Evolutionary conservation across 2,113 vertebrate genomes (phyloP).

Genomic region (Centropus bengalensis): DNA sequence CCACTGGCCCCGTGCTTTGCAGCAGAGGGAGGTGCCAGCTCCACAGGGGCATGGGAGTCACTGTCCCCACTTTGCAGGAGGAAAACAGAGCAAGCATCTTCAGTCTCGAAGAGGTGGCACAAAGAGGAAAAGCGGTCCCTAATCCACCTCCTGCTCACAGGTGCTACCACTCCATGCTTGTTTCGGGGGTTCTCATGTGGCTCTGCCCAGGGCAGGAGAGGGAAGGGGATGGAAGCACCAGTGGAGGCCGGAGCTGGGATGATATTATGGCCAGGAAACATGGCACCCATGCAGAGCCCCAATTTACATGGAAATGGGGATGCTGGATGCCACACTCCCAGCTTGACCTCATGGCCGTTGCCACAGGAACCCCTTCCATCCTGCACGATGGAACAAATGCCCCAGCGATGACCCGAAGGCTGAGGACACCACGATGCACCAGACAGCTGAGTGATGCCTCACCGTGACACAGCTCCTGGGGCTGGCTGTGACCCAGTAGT

Average conservation of each 20-base stretch:
- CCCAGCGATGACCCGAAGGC: neutral
- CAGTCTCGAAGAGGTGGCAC: neutral
- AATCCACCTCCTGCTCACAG: neutral
- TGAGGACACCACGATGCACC: neutral
- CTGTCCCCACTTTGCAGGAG: neutral
- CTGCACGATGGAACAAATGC: neutral
- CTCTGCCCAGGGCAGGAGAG: neutral
- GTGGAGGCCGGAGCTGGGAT: neutral
- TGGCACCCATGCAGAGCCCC: neutral
- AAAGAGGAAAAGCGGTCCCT: neutral
- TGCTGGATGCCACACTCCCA: neutral
- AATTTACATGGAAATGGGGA: neutral
- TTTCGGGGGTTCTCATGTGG: neutral
- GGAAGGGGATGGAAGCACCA: neutral
- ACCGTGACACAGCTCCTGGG: neutral
- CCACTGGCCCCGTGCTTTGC: neutral
- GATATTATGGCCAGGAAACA: neutral
- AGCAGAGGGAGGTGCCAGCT: neutral
- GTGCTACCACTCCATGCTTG: neutral
- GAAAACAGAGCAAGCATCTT: neutral
- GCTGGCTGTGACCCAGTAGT: neutral
- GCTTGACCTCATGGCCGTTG: neutral
- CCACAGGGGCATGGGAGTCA: rapidly evolving
- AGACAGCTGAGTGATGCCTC: neutral
- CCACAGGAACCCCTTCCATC: neutral